Evolutionary conservation across 2,113 vertebrate genomes (phyloP).

Genomic region (Panurus biarmicus): DNA sequence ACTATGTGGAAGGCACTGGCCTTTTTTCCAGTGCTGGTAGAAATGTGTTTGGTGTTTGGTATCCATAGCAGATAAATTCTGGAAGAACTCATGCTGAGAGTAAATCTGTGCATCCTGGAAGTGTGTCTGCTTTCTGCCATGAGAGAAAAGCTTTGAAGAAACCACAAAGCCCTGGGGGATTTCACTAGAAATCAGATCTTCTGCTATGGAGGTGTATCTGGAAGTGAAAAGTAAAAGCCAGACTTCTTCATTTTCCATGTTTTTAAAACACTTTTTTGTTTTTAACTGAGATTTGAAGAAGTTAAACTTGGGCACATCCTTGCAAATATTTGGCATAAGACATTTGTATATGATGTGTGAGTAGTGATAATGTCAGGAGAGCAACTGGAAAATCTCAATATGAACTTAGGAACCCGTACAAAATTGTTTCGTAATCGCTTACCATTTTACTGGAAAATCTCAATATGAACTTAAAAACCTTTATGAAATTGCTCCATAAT

Average conservation of each 20-base stretch:
- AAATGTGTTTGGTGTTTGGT: conserved; percentile 23
- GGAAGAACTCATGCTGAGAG: background rate
- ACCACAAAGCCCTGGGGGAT: background rate
- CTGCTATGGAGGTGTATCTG: background rate
- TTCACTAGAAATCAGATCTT: background rate
- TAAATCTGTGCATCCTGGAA: background rate
- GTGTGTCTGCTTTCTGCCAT: background rate
- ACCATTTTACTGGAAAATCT: background rate
- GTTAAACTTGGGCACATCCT: background rate
- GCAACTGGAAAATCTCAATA: background rate
- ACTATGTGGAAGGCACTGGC: background rate
- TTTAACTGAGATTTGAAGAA: background rate
- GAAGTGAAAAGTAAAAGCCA: background rate
- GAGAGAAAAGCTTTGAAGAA: background rate
- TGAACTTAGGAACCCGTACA: background rate
- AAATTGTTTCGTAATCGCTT: background rate
- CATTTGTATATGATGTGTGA: background rate
- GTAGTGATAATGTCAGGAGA: background rate
- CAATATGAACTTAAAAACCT: background rate
- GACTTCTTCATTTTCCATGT: background rate
- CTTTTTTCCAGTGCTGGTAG: background rate
- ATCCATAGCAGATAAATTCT: background rate
- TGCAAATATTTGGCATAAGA: background rate
- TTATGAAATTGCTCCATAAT: background rate
- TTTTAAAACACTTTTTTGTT: background rate